These are phyloP conservation scores for Lacerta agilis DNA, from an alignment of 2,797 vertebrate species.

Conservation along the genomic window DNA sequence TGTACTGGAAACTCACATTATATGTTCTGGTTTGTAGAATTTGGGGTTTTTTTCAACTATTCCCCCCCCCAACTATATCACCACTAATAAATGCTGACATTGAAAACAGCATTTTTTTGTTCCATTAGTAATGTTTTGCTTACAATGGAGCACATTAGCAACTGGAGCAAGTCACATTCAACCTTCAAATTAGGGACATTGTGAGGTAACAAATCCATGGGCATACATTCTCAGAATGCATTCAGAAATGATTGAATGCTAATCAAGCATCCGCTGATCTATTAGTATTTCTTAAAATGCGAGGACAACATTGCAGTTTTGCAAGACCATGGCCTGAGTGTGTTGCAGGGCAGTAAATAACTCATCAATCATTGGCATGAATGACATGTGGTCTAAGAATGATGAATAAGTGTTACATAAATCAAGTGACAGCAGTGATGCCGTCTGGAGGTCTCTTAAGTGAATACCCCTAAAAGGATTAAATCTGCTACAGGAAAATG, in stretches of 20 bases:
- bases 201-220: background rate
- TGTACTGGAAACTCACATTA: background rate
- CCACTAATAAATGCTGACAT: background rate
- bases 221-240: slow-evolving; percentile 1
- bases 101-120: slow-evolving; percentile 4
- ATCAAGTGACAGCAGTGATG: slow-evolving; percentile 49
- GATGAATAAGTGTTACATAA: slow-evolving; percentile 70
- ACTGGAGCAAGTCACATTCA: slow-evolving; percentile 36
- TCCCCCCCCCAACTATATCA: background rate
- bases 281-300: slow-evolving; percentile 33
- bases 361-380: slow-evolving; percentile 55
- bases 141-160: background rate
- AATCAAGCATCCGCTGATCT: slow-evolving; percentile 13
- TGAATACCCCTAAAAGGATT: slow-evolving; percentile 47
- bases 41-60: background rate
- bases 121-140: slow-evolving; percentile 7
- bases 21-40: background rate
- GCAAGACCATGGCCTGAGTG: slow-evolving; percentile 51
- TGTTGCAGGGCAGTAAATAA: slow-evolving; percentile 53
- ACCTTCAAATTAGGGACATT: background rate
- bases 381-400: slow-evolving; percentile 69
- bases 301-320: slow-evolving; percentile 41
- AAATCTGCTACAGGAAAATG: slow-evolving; percentile 24
- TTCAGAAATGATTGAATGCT: slow-evolving; percentile 36
- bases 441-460: slow-evolving; percentile 37